Percentiles rank a stretch among this genome's conserved stretches.
These are phyloP conservation scores for Jaculus jaculus DNA, from an alignment of 2,113 vertebrate species.

Conservation along the genomic window DNA sequence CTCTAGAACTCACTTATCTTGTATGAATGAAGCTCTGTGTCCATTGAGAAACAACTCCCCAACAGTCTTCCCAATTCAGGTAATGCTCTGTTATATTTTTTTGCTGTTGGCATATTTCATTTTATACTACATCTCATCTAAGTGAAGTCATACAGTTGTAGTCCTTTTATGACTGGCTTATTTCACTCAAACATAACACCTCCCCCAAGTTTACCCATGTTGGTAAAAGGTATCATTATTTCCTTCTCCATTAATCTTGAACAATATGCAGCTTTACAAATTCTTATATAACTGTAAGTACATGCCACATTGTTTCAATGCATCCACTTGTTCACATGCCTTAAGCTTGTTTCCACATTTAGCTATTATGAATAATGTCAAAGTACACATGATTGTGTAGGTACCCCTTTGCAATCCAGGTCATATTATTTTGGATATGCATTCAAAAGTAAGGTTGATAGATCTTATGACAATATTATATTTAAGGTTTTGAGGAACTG, in stretches of 20 bases:
- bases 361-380: not conserved
- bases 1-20: not conserved
- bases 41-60: not conserved
- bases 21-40: not conserved
- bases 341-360: not conserved
- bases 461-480: not conserved
- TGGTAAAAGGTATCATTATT: not conserved
- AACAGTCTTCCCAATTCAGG: not conserved
- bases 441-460: not conserved
- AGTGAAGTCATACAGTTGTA: not conserved
- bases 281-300: not conserved
- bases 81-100: not conserved
- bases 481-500: not conserved
- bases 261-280: not conserved
- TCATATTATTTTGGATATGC: not conserved
- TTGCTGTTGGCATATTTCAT: not conserved
- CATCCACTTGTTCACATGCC: accelerated
- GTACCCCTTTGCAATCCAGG: not conserved
- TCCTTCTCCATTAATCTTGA: not conserved
- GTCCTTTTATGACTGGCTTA: not conserved
- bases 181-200: not conserved
- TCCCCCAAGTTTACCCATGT: not conserved
- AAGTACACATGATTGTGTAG: accelerated
- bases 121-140: not conserved
- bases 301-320: not conserved